Percentiles rank a stretch among this genome's conserved stretches.
Evolutionary conservation across 2,888 invertebrate genomes (phyloP).

Genomic region (Tryphoninae sp.): DNA sequence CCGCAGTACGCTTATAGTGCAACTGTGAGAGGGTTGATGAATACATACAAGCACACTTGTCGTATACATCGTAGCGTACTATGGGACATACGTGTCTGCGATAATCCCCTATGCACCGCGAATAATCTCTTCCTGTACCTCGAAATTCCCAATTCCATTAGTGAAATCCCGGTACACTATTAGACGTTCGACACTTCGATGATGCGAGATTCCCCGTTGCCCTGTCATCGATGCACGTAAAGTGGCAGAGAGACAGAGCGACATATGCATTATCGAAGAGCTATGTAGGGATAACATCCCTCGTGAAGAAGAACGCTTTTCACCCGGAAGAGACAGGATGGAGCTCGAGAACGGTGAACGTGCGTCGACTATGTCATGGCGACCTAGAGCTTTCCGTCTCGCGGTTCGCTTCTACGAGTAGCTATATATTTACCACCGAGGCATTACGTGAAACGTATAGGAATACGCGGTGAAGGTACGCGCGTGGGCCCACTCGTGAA

Average conservation of each 20-base stretch:
- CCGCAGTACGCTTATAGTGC: constrained; percentile 26
- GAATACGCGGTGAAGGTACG: constrained; percentile 20
- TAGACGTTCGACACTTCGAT: constrained; percentile 47
- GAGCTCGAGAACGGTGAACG: constrained; percentile 22
- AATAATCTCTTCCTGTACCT: constrained; percentile 35
- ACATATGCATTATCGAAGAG: constrained; percentile 16
- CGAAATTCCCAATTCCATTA: constrained; percentile 24
- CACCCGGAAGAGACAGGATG: constrained; percentile 8
- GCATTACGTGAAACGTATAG: constrained; percentile 23
- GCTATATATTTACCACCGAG: constrained; percentile 33
- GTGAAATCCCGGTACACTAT: constrained; percentile 33
- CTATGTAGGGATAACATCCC: neutral
- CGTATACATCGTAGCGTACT: constrained; percentile 24
- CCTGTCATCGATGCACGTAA: neutral
- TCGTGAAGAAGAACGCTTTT: constrained; percentile 13
- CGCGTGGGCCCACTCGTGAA: constrained; percentile 17
- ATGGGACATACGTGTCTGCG: constrained; percentile 41
- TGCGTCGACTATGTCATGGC: constrained; percentile 21
- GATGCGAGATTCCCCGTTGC: constrained; percentile 3
- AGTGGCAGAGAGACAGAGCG: neutral
- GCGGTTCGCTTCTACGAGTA: constrained; percentile 24
- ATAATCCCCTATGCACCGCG: constrained; percentile 25
- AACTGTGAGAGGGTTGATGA: constrained; percentile 12
- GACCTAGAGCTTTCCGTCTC: constrained; percentile 42
- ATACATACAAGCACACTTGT: constrained; percentile 23